Percentiles rank a stretch among this genome's conserved stretches.
phyloP scores from a whole-genome alignment of 2,888 invertebrate genomes.

The Acleris literana region DNA sequence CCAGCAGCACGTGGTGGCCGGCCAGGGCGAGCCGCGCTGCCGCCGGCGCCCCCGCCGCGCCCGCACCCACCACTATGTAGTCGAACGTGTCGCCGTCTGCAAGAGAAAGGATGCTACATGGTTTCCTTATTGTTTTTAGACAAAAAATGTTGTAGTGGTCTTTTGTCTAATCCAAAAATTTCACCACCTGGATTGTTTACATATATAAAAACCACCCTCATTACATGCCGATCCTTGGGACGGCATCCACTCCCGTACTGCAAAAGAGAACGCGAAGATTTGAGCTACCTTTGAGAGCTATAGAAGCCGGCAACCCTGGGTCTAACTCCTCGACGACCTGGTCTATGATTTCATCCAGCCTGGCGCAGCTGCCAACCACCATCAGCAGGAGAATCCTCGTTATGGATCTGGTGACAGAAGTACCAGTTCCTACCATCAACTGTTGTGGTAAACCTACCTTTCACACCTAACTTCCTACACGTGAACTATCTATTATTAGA shows the following conservation, averaged over 20 bases:
- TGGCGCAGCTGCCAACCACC: not conserved
- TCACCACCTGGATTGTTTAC: too few relatives aligned
- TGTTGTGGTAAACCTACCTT: too few relatives aligned
- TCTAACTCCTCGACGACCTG: conserved; percentile 2
- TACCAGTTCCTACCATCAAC: too few relatives aligned
- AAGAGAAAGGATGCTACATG: too few relatives aligned
- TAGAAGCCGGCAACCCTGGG: conserved; percentile 2
- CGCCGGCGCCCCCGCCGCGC: conserved; percentile 59
- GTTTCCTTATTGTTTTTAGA: too few relatives aligned
- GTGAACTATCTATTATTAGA: too few relatives aligned
- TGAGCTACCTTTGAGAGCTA: conserved; percentile 15
- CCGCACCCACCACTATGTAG: conserved; percentile 79
- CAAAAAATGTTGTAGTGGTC: too few relatives aligned
- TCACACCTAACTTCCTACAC: too few relatives aligned
- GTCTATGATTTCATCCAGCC: not conserved
- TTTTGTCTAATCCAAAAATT: too few relatives aligned
- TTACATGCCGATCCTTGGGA: too few relatives aligned
- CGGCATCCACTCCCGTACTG: not conserved
- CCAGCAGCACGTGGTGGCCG: conserved; percentile 53
- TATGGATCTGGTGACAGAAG: not conserved
- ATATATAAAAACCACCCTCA: too few relatives aligned
- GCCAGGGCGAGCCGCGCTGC: conserved; percentile 60
- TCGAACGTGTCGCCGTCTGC: conserved; percentile 67
- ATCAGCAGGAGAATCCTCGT: not conserved
- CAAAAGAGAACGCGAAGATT: not conserved